Conservation (phyloP, 2,888 invertebrate species). For the Seladonia tumulorum region DNA sequence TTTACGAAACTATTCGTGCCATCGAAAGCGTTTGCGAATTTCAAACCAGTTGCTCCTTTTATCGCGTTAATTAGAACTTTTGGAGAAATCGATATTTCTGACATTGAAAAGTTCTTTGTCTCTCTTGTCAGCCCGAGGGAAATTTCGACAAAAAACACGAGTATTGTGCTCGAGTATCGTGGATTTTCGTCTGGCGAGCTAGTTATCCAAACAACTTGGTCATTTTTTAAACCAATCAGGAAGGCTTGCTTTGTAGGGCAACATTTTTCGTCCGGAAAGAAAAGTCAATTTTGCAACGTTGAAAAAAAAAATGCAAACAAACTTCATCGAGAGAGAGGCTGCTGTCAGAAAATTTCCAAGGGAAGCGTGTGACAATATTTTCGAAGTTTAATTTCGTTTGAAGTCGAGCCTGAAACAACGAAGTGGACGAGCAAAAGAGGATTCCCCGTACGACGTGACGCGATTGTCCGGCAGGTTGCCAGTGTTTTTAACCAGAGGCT, state of each 20-base stretch:
- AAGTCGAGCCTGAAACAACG: not conserved
- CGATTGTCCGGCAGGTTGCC: not conserved
- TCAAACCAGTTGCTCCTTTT: not conserved
- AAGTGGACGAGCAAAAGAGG: not conserved
- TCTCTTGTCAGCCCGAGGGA: rapidly evolving
- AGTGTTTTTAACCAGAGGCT: not conserved
- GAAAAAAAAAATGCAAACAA: not conserved
- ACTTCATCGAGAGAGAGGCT: not conserved
- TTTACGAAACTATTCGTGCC: too few relatives aligned
- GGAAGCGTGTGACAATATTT: not conserved
- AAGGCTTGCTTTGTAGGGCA: too few relatives aligned
- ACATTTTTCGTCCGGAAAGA: not conserved
- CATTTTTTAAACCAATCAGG: not conserved
- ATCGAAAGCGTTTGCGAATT: too few relatives aligned
- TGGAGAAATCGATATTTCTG: too few relatives aligned
- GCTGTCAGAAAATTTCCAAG: not conserved
- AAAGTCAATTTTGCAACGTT: not conserved
- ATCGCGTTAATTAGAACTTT: too few relatives aligned
- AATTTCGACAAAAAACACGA: too few relatives aligned
- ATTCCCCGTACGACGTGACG: not conserved
- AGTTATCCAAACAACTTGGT: not conserved
- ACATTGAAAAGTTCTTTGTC: not conserved
- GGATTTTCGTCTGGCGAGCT: not conserved
- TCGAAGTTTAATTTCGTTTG: not conserved
- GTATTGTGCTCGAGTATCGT: not conserved